Evolutionary conservation across 2,113 vertebrate genomes (phyloP).

Genomic region (Arvicanthis niloticus): DNA sequence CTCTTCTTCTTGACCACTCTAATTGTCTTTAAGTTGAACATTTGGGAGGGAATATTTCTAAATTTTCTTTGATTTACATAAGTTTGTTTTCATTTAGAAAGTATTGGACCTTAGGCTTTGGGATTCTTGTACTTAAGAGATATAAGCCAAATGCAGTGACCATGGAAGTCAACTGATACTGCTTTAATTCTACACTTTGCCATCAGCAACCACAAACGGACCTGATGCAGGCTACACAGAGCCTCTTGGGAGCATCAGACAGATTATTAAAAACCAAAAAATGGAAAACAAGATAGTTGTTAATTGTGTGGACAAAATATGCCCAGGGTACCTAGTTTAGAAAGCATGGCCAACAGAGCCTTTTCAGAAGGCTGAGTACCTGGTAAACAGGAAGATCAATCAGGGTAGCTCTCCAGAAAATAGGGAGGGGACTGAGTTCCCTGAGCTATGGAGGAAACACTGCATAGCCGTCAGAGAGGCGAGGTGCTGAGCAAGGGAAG

Average conservation of each 20-base stretch:
- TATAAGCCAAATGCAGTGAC: background rate
- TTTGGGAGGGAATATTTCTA: background rate
- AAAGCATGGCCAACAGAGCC: background rate
- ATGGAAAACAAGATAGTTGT: background rate
- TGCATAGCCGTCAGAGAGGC: background rate
- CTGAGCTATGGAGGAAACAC: background rate
- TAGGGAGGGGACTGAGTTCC: background rate
- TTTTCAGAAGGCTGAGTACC: background rate
- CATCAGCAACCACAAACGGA: background rate
- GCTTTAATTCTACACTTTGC: background rate
- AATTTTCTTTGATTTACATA: constrained; percentile 10
- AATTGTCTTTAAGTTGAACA: background rate
- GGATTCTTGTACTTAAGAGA: background rate
- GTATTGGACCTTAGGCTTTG: background rate
- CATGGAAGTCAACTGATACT: background rate
- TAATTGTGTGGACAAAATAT: background rate
- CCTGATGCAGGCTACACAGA: background rate
- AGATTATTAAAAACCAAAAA: background rate
- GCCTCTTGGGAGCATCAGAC: background rate
- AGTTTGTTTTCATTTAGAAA: constrained; percentile 24
- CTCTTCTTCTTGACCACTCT: background rate
- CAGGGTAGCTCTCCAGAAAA: background rate
- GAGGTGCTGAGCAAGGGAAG: background rate
- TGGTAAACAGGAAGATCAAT: background rate
- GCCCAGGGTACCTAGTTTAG: background rate